These are phyloP conservation scores for Psammodynastes pulverulentus DNA, from an alignment of 2,113 vertebrate species.

Conservation along the genomic window DNA sequence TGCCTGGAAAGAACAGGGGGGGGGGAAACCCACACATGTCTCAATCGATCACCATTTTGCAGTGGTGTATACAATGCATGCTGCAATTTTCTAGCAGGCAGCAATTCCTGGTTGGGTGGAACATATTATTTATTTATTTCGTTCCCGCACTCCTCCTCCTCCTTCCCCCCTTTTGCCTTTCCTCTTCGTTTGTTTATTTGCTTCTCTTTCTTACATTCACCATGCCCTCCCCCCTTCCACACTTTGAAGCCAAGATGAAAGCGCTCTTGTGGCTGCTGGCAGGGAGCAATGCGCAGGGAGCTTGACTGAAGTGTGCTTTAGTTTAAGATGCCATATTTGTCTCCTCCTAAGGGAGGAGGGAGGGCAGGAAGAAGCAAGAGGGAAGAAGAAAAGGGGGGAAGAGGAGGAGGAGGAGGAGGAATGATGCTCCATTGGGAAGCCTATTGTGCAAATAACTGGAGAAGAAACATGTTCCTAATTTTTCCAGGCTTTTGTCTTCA, in stretches of 20 bases:
- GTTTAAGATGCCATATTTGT: slow-evolving; percentile 73
- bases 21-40: background rate
- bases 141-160: slow-evolving; percentile 31
- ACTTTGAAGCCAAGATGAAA: slow-evolving; percentile 82
- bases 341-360: slow-evolving; percentile 38
- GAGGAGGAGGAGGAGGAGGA: slow-evolving; percentile 26
- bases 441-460: slow-evolving; percentile 56
- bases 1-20: background rate
- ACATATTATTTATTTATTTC: slow-evolving; percentile 16
- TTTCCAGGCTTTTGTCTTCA: slow-evolving; percentile 69
- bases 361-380: slow-evolving; percentile 26
- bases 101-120: slow-evolving; percentile 47
- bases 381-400: slow-evolving; percentile 30
- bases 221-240: slow-evolving; percentile 60
- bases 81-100: slow-evolving; percentile 46
- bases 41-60: background rate
- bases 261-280: slow-evolving; percentile 75
- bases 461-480: slow-evolving; percentile 70
- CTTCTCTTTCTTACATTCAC: slow-evolving; percentile 68
- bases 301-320: slow-evolving; percentile 74
- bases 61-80: slow-evolving; percentile 34
- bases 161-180: slow-evolving; percentile 52
- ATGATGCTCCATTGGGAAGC: slow-evolving; percentile 63
- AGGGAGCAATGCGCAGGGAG: slow-evolving; percentile 59
- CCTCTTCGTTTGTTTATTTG: slow-evolving; percentile 71